These are phyloP conservation scores for Macheiramphus alcinus DNA, from an alignment of 2,113 vertebrate species.

Conservation along the genomic window DNA sequence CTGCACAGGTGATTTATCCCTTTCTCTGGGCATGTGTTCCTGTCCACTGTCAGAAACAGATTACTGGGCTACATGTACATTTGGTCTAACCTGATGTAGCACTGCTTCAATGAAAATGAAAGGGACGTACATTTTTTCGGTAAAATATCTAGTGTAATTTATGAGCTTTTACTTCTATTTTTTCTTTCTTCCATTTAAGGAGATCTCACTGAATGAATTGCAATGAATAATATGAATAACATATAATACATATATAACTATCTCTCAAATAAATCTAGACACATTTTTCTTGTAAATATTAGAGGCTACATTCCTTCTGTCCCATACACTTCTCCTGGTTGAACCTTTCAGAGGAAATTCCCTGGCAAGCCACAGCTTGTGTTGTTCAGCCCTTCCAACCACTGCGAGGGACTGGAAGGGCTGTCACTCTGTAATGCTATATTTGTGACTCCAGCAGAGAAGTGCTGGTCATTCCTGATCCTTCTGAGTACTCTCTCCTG, in stretches of 20 bases:
- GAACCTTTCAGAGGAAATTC: background rate
- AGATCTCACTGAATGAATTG: background rate
- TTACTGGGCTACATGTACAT: background rate
- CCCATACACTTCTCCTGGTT: background rate
- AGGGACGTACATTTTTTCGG: background rate
- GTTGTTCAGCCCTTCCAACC: background rate
- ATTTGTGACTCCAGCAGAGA: background rate
- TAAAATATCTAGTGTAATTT: background rate
- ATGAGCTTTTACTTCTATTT: background rate
- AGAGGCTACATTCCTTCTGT: background rate
- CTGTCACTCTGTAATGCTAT: background rate
- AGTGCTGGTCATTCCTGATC: background rate
- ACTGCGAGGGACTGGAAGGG: background rate
- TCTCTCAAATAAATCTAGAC: background rate
- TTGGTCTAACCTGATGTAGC: background rate
- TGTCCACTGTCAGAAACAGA: background rate
- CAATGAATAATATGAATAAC: background rate
- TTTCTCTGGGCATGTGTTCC: background rate
- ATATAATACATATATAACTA: background rate
- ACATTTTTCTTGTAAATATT: background rate
- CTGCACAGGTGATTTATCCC: background rate
- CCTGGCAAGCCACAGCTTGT: background rate
- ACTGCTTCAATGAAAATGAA: background rate
- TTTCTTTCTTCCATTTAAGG: background rate
- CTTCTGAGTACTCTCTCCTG: background rate